Evolutionary conservation across 1,140 invertebrate species (phyloP).

Genomic region (Dysdera silvatica): DNA sequence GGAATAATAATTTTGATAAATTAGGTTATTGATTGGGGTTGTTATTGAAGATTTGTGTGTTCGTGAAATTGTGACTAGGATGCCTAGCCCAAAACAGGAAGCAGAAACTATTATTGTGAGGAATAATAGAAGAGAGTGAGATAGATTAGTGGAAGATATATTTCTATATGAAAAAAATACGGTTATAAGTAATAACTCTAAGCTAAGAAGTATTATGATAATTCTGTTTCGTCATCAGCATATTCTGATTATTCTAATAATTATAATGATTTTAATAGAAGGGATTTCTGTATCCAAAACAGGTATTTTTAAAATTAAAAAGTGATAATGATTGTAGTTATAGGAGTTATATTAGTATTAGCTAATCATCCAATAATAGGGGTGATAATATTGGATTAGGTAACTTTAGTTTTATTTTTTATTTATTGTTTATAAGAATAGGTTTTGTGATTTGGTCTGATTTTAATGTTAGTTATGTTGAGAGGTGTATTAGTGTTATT

Average conservation of each 20-base stretch:
- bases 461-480: not conserved
- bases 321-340: not conserved
- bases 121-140: not conserved
- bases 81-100: not conserved
- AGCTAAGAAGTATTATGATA: not conserved
- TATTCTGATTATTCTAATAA: not conserved
- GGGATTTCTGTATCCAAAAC: conserved; percentile 5
- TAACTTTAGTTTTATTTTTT: not conserved
- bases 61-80: not conserved
- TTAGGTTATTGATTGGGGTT: accelerated
- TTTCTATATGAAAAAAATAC: not conserved
- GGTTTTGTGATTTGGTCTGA: not conserved
- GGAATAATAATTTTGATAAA: no score
- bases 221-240: conserved; percentile 13
- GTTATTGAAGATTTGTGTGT: not conserved
- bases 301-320: conserved; percentile 1
- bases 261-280: not conserved
- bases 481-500: not conserved
- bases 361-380: not conserved
- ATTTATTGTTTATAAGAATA: not conserved
- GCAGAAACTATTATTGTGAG: not conserved
- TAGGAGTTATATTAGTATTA: not conserved
- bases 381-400: not conserved
- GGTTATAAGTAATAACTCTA: conserved; percentile 1
- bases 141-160: not conserved